Conservation (phyloP, 2,797 vertebrate species). For the Discoglossus pictus region DNA sequence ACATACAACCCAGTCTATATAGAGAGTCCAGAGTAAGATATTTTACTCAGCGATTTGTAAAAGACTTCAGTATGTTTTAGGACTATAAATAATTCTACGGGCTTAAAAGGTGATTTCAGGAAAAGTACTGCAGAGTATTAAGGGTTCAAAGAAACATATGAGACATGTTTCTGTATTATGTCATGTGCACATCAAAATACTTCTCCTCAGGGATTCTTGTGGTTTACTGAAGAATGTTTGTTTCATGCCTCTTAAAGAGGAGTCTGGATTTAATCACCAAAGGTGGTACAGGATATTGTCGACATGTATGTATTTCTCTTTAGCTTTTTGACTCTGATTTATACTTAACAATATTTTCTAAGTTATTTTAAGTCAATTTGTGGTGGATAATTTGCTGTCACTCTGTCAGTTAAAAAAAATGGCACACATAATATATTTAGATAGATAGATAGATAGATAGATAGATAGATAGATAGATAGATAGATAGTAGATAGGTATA, state of each 20-base stretch:
- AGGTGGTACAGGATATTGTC: conserved; percentile 34
- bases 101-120: conserved; percentile 9
- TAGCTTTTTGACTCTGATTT: conserved; percentile 29
- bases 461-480: too few relatives aligned
- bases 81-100: too few relatives aligned
- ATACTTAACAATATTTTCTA: too few relatives aligned
- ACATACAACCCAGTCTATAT: too few relatives aligned
- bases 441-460: too few relatives aligned
- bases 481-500: too few relatives aligned
- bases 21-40: too few relatives aligned
- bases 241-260: conserved; percentile 23
- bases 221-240: conserved; percentile 36
- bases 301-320: conserved; percentile 21
- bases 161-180: conserved; percentile 39
- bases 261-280: conserved; percentile 38
- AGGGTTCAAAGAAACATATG: conserved; percentile 37
- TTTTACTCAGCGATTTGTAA: too few relatives aligned
- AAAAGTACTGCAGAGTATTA: conserved; percentile 29
- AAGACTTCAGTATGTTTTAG: too few relatives aligned
- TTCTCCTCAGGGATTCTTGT: conserved; percentile 36
- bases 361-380: conserved; percentile 34
- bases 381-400: conserved; percentile 12
- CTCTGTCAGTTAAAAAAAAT: too few relatives aligned
- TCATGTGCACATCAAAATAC: conserved; percentile 40
- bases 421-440: too few relatives aligned